A percentile compares a stretch with the other conserved stretches of the same genome.
Conservation (phyloP, 2,113 vertebrate species). For the Eurystomus gularis region DNA sequence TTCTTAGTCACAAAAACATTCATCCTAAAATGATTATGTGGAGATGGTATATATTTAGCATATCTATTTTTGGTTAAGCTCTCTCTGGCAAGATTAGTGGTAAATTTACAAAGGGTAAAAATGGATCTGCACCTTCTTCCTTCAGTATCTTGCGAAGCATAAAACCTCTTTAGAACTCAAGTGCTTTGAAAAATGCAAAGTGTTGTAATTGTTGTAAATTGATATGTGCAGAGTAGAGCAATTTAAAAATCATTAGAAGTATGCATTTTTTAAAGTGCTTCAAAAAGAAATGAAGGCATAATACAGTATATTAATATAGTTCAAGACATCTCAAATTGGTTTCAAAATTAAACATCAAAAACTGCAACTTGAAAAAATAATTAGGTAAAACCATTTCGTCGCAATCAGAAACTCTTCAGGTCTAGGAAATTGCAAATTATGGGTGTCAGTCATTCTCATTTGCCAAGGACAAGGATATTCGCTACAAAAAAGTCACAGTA, state of each 20-base stretch:
- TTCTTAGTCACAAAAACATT: slow-evolving; percentile 60
- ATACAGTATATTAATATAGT: slow-evolving; percentile 72
- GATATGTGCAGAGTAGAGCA: slow-evolving; percentile 73
- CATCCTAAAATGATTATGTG: slow-evolving; percentile 53
- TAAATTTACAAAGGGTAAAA: slow-evolving; percentile 64
- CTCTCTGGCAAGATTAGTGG: slow-evolving; percentile 40
- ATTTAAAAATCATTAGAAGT: slow-evolving; percentile 79
- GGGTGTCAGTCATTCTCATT: slow-evolving; percentile 69
- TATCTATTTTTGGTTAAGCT: slow-evolving; percentile 67
- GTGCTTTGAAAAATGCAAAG: slow-evolving; percentile 70
- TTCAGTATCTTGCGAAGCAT: slow-evolving; percentile 42
- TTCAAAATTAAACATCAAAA: slow-evolving; percentile 78
- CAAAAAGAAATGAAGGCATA: slow-evolving; percentile 70
- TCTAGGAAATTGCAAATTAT: slow-evolving; percentile 66
- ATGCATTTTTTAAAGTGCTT: slow-evolving; percentile 74
- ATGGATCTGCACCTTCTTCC: slow-evolving; percentile 56
- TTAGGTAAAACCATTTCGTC: slow-evolving; percentile 71
- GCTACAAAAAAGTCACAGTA: neutral
- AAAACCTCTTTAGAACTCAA: slow-evolving; percentile 68
- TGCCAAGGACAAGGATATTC: slow-evolving; percentile 63
- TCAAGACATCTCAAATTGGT: slow-evolving; percentile 74
- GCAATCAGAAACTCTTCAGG: slow-evolving; percentile 69
- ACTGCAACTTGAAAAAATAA: slow-evolving; percentile 74
- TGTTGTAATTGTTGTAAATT: slow-evolving; percentile 77
- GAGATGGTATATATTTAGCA: slow-evolving; percentile 57